Evolutionary conservation across 92 coral and sea anemone species (phyloP), one percentile per base, ranked within the genome.

Genomic region (Plumapathes pennacea): DNA sequence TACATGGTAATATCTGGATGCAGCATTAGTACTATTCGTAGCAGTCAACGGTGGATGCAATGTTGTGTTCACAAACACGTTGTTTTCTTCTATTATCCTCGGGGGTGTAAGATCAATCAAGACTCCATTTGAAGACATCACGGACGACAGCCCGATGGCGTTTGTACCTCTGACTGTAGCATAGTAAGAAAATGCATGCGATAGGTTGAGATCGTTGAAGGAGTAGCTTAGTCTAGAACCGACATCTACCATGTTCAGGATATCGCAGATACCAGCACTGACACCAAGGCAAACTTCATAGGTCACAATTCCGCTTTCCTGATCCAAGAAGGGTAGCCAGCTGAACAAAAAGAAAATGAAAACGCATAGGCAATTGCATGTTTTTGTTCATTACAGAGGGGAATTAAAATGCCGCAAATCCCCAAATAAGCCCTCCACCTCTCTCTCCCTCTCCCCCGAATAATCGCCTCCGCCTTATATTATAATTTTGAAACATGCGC

Each of bases 221-320:
- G 46, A 61, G 32, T 69, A 43, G 34, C 57, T 39, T 46, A 74
- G 77, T 34, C 44, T 64, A 20, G 65, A 11, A 6, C 85, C 90
- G 21, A 68, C 67, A 28, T 74, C 53, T 15, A 43, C 48, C 22
- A 78, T 63, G 38, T 46, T 59, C 34, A 64, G 52, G 38, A 62
- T 54, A 52, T 62, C 64, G 55, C 89, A 85, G 15, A 73, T 64
- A 2, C 63, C 76, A 30, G 80, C 71, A 15, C 53, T 41, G 20
- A 76, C 46, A 15, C 81, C 75, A 52, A 77, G 53, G 32, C 90
- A 85, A 3, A 89, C 50, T 65, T 84, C 88, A 51, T 76, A 89
- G 6, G 59, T 61, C 7, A 36, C 71, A 0, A 84, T 42, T 13
- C 90, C 96, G 50, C 90, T 89, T 57, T 89, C 90, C 2, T 34